Evolutionary conservation across 2,797 vertebrate species (phyloP), one percentile per base, ranked within the genome.

Genomic region (Chrosomus eos): DNA sequence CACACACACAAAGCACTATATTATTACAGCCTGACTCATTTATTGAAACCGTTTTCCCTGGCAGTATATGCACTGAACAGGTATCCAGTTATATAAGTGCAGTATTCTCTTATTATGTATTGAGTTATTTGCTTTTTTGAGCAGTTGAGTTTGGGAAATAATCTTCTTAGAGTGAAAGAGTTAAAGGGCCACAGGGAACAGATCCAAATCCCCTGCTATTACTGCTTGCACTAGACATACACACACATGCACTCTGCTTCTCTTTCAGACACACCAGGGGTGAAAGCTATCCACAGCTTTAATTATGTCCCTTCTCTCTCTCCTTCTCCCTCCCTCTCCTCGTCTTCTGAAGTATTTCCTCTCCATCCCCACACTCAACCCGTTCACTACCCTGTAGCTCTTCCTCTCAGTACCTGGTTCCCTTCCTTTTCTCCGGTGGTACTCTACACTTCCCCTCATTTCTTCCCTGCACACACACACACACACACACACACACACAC

Each of bases 81-180:
- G 74, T 78, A 78, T 70, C 72, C 64, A 40, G 7, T 58, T 77
- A 76, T 55, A 28, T 53, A 11, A 67, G n/a, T 51, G 36, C 72
- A 76, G 72, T 67, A 38, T 83, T 58, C 26, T 76, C 23, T 74
- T 70, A 60, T 78, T 78, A 68, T 60, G 53, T n/a, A 78, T 68
- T 78, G 62, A 77, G 78, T 84, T 84, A 84, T 84, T 84, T 84
- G 64, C 48, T 79, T 79, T 70, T 84, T 84, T 84, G 66, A 71
- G 38, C 26, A 31, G 67, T 45, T 68, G 51, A 79, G 62, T 83
- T 87, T 81, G 55, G 48, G 81, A 79, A 83, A 74, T 83, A 87
- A 88, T 87, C 85, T 88, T 87, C 85, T 89, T 87, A 87, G 73
- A 83, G 83, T 76, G 80, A 31, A 80, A 81, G 80, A 87, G 83